Conservation (phyloP, 2,797 vertebrate species). For the Chromobotia macracanthus region DNA sequence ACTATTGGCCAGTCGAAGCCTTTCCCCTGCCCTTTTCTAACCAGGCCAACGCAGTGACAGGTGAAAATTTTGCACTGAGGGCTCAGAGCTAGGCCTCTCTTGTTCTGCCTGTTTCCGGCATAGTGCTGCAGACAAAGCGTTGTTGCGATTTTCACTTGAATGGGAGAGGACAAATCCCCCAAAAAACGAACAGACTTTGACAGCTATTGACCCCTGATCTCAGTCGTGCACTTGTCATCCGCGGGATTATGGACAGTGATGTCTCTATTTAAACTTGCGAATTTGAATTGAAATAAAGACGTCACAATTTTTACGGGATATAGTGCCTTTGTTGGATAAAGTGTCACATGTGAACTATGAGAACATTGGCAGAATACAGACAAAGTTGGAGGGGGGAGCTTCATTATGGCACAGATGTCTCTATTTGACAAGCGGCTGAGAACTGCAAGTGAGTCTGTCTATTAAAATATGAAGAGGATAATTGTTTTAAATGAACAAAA, state of each 20-base stretch:
- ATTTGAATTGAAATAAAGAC: slow-evolving; percentile 33
- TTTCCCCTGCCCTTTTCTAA: slow-evolving; percentile 78
- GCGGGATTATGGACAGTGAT: slow-evolving; percentile 50
- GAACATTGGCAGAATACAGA: slow-evolving; percentile 22
- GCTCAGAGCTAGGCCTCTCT: slow-evolving; percentile 33
- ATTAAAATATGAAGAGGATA: slow-evolving; percentile 49
- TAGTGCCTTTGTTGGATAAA: slow-evolving; percentile 22
- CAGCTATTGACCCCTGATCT: slow-evolving; percentile 55
- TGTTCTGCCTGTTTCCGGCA: slow-evolving; percentile 50
- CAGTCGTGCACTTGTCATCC: slow-evolving; percentile 53
- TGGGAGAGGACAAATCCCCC: slow-evolving; percentile 39
- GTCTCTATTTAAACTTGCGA: slow-evolving; percentile 56
- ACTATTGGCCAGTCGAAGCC: slow-evolving; percentile 76
- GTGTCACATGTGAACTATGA: slow-evolving; percentile 7
- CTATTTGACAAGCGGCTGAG: slow-evolving; percentile 43
- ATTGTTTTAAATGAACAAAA: slow-evolving; percentile 52
- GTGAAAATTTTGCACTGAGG: slow-evolving; percentile 68
- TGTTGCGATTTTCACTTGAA: slow-evolving; percentile 51
- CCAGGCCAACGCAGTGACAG: slow-evolving; percentile 65
- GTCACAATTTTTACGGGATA: neutral
- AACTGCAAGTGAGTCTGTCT: slow-evolving; percentile 24
- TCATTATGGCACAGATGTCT: slow-evolving; percentile 45
- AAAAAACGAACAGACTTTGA: slow-evolving; percentile 52
- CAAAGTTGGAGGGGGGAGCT: slow-evolving; percentile 24
- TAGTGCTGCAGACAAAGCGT: slow-evolving; percentile 48